Evolutionary conservation across 2,113 vertebrate genomes (phyloP), one percentile per base, ranked within the genome.

Genomic region (Chaetorhynchus papuensis): DNA sequence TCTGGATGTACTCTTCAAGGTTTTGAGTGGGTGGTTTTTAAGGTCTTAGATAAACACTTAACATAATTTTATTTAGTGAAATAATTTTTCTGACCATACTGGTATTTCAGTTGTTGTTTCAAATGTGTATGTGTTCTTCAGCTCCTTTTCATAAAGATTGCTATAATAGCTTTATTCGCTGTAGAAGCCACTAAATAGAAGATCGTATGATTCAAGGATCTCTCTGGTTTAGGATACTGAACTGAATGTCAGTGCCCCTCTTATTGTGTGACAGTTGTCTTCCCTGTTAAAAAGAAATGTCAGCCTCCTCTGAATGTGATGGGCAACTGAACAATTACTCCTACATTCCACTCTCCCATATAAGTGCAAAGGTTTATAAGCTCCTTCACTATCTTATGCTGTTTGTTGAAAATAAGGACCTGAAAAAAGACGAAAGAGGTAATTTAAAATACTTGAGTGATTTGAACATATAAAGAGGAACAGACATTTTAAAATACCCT

Each of bases 51-150:
- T 61, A 79, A 90, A 47, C 21, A 37, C 8, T 52, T 45, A 68
- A 27, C 31, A 65, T 60, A 14, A 80, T 77, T 90, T 78, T 63
- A 31, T 66, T 30, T 72, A 52, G 23, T 79, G 86, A 70, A 89
- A 35, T 78, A 87, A 44, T 77, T 42, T 87, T 65, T 69, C 50
- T 89, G 54, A 84, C 54, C 8, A 70, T 61, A 76, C 47, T 71
- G 35, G 23, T 87, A 76, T 89, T 89, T 93, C 83, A 92, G 20
- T 50, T 97, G 31, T 78, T 24, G 21, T 85, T 96, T 93, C 47
- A 61, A 86, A 82, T 63, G 52, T 45, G 13, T 85, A 15, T 22
- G 4, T 89, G 80, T 78, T 45, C 27, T 59, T 61, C 16, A 76
- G 33, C n/a, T 77, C 10, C 68, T 71, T 69, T 90, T 93, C 42